Evolutionary conservation across 2,888 invertebrate species (phyloP).

Genomic region (Baccha elongata): DNA sequence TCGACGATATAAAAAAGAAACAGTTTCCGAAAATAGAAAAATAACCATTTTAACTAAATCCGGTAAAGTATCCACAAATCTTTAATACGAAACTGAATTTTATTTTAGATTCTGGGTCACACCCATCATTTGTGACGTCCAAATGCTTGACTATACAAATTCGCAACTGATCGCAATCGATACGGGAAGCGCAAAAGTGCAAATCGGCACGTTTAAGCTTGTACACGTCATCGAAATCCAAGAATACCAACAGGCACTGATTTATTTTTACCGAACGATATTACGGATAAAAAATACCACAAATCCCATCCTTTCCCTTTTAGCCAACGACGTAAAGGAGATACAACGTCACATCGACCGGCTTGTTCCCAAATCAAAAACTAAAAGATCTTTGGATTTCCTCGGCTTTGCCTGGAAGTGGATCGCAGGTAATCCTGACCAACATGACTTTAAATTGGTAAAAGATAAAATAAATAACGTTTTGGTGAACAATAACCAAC

Average conservation of each 20-base stretch:
- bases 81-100: neutral
- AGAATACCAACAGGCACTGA: constrained; percentile 11
- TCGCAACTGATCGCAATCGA: constrained; percentile 42
- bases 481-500: constrained; percentile 40
- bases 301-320: constrained; percentile 12
- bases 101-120: constrained; percentile 14
- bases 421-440: constrained; percentile 5
- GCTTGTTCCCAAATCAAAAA: constrained; percentile 5
- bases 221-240: constrained; percentile 34
- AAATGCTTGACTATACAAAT: too few relatives aligned
- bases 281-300: neutral
- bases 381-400: constrained; percentile 22
- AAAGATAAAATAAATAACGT: constrained; percentile 38
- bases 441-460: constrained; percentile 24
- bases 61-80: too few relatives aligned
- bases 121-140: constrained; percentile 24
- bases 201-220: constrained; percentile 40
- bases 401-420: constrained; percentile 7
- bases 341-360: constrained; percentile 17
- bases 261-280: neutral
- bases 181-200: constrained; percentile 42
- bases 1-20: too few relatives aligned
- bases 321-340: constrained; percentile 2
- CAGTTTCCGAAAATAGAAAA: too few relatives aligned
- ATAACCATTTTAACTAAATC: too few relatives aligned